Percentiles rank a stretch among this genome's conserved stretches.
These are phyloP conservation scores for Aspidiotus destructor DNA, from an alignment of 2,888 invertebrate genomes.

Conservation along the genomic window DNA sequence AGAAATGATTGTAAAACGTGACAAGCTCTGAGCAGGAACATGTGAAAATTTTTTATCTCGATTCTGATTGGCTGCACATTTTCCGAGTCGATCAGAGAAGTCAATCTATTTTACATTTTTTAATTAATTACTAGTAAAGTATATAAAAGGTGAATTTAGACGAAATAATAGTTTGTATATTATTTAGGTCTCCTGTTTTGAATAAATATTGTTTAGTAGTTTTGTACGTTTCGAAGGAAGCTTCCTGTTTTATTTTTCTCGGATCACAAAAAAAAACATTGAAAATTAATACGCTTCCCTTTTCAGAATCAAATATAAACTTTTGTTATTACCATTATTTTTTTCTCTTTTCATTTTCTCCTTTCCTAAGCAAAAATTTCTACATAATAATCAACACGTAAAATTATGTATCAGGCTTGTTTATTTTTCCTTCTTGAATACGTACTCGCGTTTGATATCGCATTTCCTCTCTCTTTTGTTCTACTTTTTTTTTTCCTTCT, in stretches of 20 bases:
- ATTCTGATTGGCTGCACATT: too few species aligned
- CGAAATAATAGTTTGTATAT: conserved; percentile 23
- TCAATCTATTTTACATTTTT: too few species aligned
- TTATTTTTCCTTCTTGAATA: conserved; percentile 14
- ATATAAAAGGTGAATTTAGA: too few species aligned
- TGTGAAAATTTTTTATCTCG: too few species aligned
- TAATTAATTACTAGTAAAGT: too few species aligned
- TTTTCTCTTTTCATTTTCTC: too few species aligned
- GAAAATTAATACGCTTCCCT: neutral
- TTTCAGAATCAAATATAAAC: too few species aligned
- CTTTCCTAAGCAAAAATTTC: too few species aligned
- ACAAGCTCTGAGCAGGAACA: too few species aligned
- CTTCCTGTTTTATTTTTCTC: conserved; percentile 7
- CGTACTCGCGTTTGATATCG: conserved; percentile 20
- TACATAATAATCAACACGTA: conserved; percentile 6
- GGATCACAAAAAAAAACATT: neutral
- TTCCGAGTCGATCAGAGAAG: too few species aligned
- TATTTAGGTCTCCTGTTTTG: conserved; percentile 21
- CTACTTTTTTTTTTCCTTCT: conserved; percentile 4
- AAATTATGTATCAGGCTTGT: conserved; percentile 10
- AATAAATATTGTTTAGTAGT: conserved; percentile 19
- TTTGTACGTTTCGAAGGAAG: conserved; percentile 17
- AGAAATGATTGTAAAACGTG: too few species aligned
- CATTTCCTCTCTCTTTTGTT: conserved; percentile 18
- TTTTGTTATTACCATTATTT: too few species aligned